Conservation (phyloP, 64 coral and sea anemone genomes). For the Anthopleura sola region DNA sequence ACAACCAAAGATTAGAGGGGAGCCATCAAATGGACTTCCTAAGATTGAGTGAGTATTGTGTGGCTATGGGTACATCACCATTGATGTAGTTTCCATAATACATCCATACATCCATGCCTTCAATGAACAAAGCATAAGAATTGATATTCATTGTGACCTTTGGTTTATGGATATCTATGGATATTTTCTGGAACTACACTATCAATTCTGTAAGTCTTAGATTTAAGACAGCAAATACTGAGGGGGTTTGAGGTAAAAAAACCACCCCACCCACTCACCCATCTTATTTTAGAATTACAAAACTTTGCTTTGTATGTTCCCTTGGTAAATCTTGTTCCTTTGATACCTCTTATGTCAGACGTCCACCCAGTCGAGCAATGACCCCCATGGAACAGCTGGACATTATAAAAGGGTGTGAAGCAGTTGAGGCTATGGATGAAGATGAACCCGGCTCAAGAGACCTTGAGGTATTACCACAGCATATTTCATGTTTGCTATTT, state of each 20-base stretch:
- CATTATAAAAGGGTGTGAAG: constrained; percentile 78
- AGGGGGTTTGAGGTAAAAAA: constrained; percentile 6
- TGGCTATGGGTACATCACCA: not conserved
- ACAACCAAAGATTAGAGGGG: constrained; percentile 36
- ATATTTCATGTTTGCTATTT: not conserved
- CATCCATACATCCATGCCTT: too few relatives aligned
- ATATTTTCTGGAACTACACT: too few relatives aligned
- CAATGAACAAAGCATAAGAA: too few relatives aligned
- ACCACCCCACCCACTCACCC: too few relatives aligned
- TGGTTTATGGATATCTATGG: too few relatives aligned
- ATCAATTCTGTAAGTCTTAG: too few relatives aligned
- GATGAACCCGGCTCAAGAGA: constrained; percentile 52
- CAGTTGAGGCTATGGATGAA: constrained; percentile 47
- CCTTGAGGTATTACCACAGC: constrained; percentile 40
- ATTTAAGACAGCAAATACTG: constrained; percentile 16
- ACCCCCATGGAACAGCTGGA: constrained; percentile 91
- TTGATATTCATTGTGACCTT: too few relatives aligned
- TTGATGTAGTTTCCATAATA: not conserved
- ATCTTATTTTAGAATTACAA: too few relatives aligned
- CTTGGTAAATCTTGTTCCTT: too few relatives aligned
- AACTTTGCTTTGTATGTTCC: too few relatives aligned
- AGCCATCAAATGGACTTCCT: constrained; percentile 1
- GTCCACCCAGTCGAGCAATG: constrained; percentile 82
- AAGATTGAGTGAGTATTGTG: constrained; percentile 2
- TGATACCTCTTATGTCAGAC: constrained; percentile 10